phyloP scores from a whole-genome alignment of 2,888 invertebrate species.

The Diloba caeruleocephala region DNA sequence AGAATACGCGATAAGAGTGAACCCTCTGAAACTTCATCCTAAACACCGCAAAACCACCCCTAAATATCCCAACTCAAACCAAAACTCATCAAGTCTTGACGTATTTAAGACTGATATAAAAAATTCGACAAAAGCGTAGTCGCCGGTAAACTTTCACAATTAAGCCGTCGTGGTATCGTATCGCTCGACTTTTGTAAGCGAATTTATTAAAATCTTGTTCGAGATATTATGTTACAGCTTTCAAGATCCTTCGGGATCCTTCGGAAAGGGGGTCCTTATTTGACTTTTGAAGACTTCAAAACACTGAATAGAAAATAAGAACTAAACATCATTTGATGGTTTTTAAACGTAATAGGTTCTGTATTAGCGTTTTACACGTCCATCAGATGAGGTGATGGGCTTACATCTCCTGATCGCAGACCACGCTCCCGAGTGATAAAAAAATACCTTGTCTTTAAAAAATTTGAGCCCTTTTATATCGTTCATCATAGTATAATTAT shows the following conservation, averaged over 20 bases:
- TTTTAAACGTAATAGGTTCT: background rate
- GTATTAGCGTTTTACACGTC: conserved; percentile 3
- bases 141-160: conserved; percentile 69
- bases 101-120: conserved; percentile 59
- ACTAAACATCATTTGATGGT: background rate
- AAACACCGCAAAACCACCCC: conserved; percentile 22
- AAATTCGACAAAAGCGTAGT: conserved; percentile 60
- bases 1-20: conserved; percentile 24
- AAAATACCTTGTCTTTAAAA: background rate
- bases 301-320: background rate
- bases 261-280: conserved; percentile 32
- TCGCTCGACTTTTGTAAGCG: conserved; percentile 53
- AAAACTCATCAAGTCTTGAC: conserved; percentile 59
- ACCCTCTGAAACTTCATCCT: conserved; percentile 26
- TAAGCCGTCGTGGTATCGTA: conserved; percentile 57
- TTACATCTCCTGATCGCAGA: background rate
- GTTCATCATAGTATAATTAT: conserved; percentile 23
- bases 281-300: conserved; percentile 26
- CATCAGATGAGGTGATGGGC: background rate
- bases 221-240: conserved; percentile 58
- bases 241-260: conserved; percentile 31
- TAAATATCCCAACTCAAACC: conserved; percentile 46
- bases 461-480: conserved; percentile 9
- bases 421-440: background rate
- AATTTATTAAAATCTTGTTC: conserved; percentile 67